Conservation (phyloP, 2,888 invertebrate species). For the Ceraclea dissimilis region DNA sequence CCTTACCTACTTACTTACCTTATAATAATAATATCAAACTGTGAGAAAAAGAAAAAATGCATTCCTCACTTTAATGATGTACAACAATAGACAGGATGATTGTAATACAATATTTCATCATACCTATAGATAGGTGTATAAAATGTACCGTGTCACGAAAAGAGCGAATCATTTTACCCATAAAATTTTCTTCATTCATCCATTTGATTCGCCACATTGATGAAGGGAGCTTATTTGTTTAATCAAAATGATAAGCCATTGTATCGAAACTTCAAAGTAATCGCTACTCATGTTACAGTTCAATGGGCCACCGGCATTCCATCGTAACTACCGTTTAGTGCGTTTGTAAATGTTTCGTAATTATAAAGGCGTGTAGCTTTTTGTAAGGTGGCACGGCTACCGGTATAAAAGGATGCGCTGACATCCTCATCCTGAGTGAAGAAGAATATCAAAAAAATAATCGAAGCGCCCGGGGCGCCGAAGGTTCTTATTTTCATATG, state of each 20-base stretch:
- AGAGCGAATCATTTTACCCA: background rate
- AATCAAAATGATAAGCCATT: background rate
- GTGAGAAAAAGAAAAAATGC: constrained; percentile 1
- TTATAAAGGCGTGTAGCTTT: no score
- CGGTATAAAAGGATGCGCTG: no score
- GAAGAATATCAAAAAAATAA: background rate
- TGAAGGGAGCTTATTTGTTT: background rate
- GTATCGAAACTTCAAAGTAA: no score
- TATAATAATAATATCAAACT: background rate
- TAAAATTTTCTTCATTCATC: background rate
- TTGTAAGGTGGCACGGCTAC: no score
- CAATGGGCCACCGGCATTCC: no score
- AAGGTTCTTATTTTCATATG: no score
- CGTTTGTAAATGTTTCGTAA: no score
- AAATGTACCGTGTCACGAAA: background rate
- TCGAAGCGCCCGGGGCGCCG: background rate
- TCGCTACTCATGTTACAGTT: no score
- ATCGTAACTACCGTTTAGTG: no score
- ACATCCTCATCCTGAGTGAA: no score
- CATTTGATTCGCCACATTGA: background rate
- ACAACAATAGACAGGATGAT: background rate
- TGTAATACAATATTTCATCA: background rate
- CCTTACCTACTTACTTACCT: no score
- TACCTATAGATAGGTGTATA: no score
- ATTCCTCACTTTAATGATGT: background rate